Conservation (phyloP, 2,797 vertebrate species). For the Orestias chungarensis region DNA sequence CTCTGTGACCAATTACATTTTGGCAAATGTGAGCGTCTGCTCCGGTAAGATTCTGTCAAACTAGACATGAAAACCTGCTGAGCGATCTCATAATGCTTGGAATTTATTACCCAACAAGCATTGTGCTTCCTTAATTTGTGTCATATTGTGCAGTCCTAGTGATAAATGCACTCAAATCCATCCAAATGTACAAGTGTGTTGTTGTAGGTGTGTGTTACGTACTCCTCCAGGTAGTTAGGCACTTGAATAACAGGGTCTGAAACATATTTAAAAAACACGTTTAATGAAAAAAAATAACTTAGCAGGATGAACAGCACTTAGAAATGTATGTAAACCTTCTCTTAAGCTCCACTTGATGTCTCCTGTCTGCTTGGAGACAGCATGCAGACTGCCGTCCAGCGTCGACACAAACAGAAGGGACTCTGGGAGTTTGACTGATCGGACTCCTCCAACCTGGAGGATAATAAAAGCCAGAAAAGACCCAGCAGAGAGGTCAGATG, state of each 20-base stretch:
- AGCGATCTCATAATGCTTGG: no score
- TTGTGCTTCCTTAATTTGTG: no score
- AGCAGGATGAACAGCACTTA: not conserved
- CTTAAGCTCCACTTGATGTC: slow-evolving; percentile 93
- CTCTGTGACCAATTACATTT: no score
- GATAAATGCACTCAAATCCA: not conserved
- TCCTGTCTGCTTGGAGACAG: slow-evolving; percentile 91
- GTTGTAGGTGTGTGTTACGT: slow-evolving; percentile 70
- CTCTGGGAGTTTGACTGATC: slow-evolving; percentile 85
- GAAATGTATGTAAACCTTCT: slow-evolving; percentile 80
- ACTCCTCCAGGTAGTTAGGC: slow-evolving; percentile 89
- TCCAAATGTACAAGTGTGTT: not conserved
- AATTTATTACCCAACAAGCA: no score
- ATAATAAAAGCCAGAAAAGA: slow-evolving; percentile 5
- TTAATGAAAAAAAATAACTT: not conserved
- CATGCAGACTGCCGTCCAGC: slow-evolving; percentile 91
- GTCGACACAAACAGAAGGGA: slow-evolving; percentile 92
- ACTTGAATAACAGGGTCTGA: slow-evolving; percentile 95
- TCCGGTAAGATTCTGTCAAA: no score
- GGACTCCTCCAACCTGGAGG: slow-evolving; percentile 68
- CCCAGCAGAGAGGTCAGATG: slow-evolving; percentile 26
- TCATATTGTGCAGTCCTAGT: no score
- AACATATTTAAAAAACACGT: slow-evolving; percentile 23
- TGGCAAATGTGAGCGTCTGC: no score
- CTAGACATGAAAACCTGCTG: no score